Conservation (phyloP, 2,797 vertebrate genomes). For the Petrocephalus schoutedeni region DNA sequence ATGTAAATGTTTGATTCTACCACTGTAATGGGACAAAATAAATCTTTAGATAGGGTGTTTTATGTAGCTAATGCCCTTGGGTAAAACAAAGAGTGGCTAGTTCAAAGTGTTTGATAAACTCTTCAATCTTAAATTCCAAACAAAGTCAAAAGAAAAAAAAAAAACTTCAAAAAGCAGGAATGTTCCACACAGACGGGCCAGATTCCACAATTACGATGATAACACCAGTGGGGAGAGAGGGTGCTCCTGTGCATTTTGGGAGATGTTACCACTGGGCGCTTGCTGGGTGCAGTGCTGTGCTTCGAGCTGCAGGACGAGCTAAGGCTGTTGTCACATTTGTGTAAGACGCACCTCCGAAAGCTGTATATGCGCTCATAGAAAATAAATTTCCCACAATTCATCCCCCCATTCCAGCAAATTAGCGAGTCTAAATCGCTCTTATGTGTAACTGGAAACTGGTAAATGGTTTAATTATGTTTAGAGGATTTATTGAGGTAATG, state of each 20-base stretch:
- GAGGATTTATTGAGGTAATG: conserved; percentile 84
- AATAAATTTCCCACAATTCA: neutral
- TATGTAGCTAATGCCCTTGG: conserved; percentile 47
- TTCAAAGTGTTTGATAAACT: conserved; percentile 26
- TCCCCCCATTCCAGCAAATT: neutral
- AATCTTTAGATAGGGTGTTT: conserved; percentile 42
- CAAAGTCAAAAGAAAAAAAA: neutral
- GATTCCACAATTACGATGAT: conserved; percentile 15
- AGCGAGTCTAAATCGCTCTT: neutral
- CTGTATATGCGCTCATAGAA: neutral
- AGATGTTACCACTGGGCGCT: neutral
- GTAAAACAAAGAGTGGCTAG: conserved; percentile 9
- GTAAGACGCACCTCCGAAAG: neutral
- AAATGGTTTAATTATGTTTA: conserved; percentile 9
- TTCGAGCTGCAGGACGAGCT: conserved; percentile 1
- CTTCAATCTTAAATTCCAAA: conserved; percentile 23
- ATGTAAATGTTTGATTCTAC: conserved; percentile 60
- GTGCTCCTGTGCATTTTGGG: neutral
- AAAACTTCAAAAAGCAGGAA: conserved; percentile 21
- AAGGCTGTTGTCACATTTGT: conserved; percentile 27
- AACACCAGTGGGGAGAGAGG: neutral
- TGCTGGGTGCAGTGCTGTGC: neutral
- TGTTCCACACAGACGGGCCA: conserved; percentile 20
- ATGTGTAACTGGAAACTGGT: neutral
- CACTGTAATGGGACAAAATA: conserved; percentile 49